Conservation (phyloP, 2,888 invertebrate genomes). For the Lasioglossum zephyrum region DNA sequence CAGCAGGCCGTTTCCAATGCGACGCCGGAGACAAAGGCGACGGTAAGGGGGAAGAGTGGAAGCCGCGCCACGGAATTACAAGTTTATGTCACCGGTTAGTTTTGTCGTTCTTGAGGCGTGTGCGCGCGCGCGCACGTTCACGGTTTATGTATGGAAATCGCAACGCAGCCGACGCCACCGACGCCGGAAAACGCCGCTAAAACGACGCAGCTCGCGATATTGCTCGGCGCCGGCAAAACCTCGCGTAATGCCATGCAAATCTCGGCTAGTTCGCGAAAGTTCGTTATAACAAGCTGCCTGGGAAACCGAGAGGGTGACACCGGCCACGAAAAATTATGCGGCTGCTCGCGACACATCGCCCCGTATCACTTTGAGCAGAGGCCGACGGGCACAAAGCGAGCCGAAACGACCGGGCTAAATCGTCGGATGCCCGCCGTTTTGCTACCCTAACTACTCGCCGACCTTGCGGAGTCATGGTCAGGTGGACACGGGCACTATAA, state of each 20-base stretch:
- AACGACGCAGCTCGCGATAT: slow-evolving; percentile 67
- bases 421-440: neutral
- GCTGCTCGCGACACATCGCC: slow-evolving; percentile 7
- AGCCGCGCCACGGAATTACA: slow-evolving; percentile 60
- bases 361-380: neutral
- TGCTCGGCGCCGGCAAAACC: slow-evolving; percentile 34
- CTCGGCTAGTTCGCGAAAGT: slow-evolving; percentile 77
- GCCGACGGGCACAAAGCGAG: neutral
- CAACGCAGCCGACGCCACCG: slow-evolving; percentile 51
- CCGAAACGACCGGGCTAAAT: neutral
- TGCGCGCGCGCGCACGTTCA: slow-evolving; percentile 25
- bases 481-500: neutral
- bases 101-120: slow-evolving; percentile 62
- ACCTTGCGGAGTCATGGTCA: neutral
- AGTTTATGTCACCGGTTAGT: slow-evolving; percentile 67
- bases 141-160: slow-evolving; percentile 72
- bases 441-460: neutral
- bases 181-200: slow-evolving; percentile 70
- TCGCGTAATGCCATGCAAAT: slow-evolving; percentile 77
- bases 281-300: slow-evolving; percentile 75
- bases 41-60: slow-evolving; percentile 24
- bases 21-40: slow-evolving; percentile 24
- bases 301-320: slow-evolving; percentile 30
- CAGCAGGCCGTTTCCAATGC: slow-evolving; percentile 26
- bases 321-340: slow-evolving; percentile 64